phyloP scores from a whole-genome alignment of 2,113 vertebrate genomes.

The Cygnus atratus region DNA sequence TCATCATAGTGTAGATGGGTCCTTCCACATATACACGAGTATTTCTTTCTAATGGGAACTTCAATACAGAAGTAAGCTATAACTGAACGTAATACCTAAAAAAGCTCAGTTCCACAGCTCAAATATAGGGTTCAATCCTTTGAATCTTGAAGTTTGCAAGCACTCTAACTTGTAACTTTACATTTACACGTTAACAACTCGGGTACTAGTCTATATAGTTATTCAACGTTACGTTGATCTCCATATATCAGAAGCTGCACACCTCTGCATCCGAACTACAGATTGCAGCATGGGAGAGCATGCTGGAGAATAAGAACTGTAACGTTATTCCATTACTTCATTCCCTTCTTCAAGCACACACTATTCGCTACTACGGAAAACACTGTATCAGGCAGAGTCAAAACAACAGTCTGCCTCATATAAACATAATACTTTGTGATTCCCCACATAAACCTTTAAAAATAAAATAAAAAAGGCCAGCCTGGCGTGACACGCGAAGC shows the following conservation, averaged over 20 bases:
- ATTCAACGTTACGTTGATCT: not conserved
- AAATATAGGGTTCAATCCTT: not conserved
- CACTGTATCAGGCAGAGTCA: not conserved
- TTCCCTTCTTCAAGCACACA: not conserved
- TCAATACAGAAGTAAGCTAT: not conserved
- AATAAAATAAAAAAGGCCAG: no score
- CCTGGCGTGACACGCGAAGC: not conserved
- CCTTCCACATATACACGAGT: not conserved
- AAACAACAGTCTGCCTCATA: not conserved
- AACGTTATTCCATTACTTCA: conserved; percentile 15
- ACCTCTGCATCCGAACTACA: not conserved
- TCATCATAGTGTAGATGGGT: not conserved
- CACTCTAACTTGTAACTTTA: not conserved
- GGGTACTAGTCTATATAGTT: not conserved
- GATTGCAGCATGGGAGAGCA: not conserved
- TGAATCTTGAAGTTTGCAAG: not conserved
- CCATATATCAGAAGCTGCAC: not conserved
- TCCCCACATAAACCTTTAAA: not conserved
- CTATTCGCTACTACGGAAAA: not conserved
- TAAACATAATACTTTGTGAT: not conserved
- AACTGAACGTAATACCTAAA: not conserved
- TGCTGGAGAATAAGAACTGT: not conserved
- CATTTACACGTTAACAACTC: not conserved
- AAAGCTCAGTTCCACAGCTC: not conserved
- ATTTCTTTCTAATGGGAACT: not conserved